Evolutionary conservation across 2,797 vertebrate genomes (phyloP), one percentile per base, ranked within the genome.

Genomic region (Melanogrammus aeglefinus): DNA sequence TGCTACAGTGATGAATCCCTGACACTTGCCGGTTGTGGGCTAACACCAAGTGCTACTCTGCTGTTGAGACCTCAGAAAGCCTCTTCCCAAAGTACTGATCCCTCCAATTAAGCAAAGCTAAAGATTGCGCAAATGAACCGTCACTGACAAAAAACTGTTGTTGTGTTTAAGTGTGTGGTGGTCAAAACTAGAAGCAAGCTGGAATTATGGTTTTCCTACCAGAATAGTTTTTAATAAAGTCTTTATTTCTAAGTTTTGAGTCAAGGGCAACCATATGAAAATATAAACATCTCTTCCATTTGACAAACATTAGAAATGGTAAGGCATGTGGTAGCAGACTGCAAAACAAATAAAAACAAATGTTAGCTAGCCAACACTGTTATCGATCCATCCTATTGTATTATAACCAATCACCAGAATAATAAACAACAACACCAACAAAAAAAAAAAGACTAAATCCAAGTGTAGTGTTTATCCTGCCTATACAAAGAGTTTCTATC

Each of bases 161-260:
- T 16, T 31, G n/a, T 24, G 6, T 12, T 1, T 73, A 39, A 10
- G 35, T 13, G 29, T 29, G 16, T 2, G 70, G 18, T 9, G 27
- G 44, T 7, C 7, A 29, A 47, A 44, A 44, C n/a, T 3, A 8
- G 27, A 47, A 75, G 39, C 73, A 44, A 44, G 73, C 73, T 24
- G 73, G 73, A 51, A 29, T 31, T 44, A 13, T 27, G 24, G 63
- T 24, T 27, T 33, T 27, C n/a, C 29, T 29, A 16, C 41, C 27
- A 47, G 27, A 47, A 57, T 14, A 33, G 74, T 85, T 87, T 85
- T 73, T 79, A 94, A 93, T 91, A 85, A 76, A 77, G 90, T 85
- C 88, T 95, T 95, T 95, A 95, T 95, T 95, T 92, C 90, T 93
- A 94, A 92, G 93, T 92, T 86, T 89, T 87, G 90, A 92, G 89